These are phyloP conservation scores for Mycetomoellerius zeteki DNA, from an alignment of 1,140 invertebrate species.

Conservation along the genomic window DNA sequence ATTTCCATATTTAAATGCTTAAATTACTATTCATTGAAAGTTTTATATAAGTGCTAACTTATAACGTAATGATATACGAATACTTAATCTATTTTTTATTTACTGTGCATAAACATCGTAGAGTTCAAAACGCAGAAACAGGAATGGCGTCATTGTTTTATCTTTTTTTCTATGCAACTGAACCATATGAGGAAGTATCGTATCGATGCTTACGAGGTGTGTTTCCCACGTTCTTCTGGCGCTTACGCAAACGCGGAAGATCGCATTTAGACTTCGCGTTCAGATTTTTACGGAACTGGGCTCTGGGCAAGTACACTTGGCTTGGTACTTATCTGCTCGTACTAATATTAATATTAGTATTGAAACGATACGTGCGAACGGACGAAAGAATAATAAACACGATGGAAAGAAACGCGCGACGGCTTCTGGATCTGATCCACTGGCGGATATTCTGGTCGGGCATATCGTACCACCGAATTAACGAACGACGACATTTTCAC, in stretches of 20 bases:
- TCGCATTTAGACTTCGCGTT: constrained; percentile 37
- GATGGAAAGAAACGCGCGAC: constrained; percentile 49
- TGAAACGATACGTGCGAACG: constrained; percentile 43
- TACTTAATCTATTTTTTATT: not conserved
- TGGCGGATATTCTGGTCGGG: constrained; percentile 76
- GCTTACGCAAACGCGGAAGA: constrained; percentile 62
- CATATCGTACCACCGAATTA: constrained; percentile 44
- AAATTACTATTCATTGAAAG: not conserved
- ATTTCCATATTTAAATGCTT: not conserved
- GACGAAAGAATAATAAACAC: constrained; percentile 71
- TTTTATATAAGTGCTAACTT: not conserved
- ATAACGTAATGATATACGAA: not conserved
- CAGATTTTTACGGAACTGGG: not conserved
- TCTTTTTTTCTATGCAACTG: constrained; percentile 4
- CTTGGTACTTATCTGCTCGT: constrained; percentile 10
- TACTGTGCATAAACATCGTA: not conserved
- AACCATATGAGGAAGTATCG: not conserved
- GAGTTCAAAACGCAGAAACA: constrained; percentile 3
- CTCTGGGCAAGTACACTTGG: not conserved
- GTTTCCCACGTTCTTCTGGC: constrained; percentile 66
- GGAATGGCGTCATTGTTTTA: constrained; percentile 36
- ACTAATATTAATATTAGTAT: constrained; percentile 63
- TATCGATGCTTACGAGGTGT: not conserved
- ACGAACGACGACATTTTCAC: constrained; percentile 58
- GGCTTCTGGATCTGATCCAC: constrained; percentile 74